A percentile compares a stretch with the other conserved stretches of the same genome.
phyloP scores from a whole-genome alignment of 1,140 invertebrate species.

The Drosophila ficusphila region DNA sequence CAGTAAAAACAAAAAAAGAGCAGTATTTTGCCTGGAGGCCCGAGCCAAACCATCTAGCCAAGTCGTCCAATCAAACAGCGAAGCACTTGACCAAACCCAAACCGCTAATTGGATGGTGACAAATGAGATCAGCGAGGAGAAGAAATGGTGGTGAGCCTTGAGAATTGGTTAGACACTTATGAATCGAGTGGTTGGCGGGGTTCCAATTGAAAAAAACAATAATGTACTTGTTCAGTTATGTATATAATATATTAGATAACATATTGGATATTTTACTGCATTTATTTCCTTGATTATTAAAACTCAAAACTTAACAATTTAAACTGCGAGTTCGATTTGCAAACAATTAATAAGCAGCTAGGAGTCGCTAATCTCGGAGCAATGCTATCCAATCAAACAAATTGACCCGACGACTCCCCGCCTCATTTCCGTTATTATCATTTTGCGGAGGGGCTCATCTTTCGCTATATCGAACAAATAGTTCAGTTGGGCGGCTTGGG shows the following conservation, averaged over 20 bases:
- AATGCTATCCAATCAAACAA: neutral
- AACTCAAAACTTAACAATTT: too few relatives aligned
- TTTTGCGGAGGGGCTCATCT: neutral
- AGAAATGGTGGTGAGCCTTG: neutral
- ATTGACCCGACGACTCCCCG: neutral
- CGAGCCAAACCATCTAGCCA: too few relatives aligned
- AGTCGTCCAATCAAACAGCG: neutral
- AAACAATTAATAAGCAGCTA: neutral
- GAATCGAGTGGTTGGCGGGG: too few relatives aligned
- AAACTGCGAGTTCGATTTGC: too few relatives aligned
- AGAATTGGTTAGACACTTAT: too few relatives aligned
- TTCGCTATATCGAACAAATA: neutral
- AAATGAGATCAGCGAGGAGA: neutral
- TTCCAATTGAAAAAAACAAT: too few relatives aligned
- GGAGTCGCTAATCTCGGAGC: neutral
- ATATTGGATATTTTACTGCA: too few relatives aligned
- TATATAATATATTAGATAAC: too few relatives aligned
- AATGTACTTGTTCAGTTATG: too few relatives aligned
- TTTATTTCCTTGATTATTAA: too few relatives aligned
- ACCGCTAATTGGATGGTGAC: slow-evolving; percentile 5
- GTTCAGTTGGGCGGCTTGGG: neutral
- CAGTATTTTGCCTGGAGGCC: neutral
- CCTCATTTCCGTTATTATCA: neutral
- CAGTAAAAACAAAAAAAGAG: neutral
- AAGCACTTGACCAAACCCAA: slow-evolving; percentile 6